phyloP scores from a whole-genome alignment of 2,113 vertebrate genomes.

The Herpetotheres cachinnans region DNA sequence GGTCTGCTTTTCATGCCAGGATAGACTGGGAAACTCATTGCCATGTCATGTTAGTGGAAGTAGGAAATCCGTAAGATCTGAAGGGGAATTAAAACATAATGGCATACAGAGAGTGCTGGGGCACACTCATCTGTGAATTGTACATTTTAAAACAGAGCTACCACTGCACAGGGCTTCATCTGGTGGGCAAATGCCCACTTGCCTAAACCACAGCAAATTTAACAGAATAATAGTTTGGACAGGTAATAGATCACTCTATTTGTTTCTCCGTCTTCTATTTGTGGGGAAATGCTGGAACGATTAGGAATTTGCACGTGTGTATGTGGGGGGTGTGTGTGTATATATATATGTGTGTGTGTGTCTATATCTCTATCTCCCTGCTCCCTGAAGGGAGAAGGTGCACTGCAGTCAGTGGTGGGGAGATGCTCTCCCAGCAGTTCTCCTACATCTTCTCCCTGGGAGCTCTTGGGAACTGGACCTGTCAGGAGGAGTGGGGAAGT shows the following conservation, averaged over 20 bases:
- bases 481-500: neutral
- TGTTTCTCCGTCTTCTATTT: neutral
- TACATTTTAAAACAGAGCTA: neutral
- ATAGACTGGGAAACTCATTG: neutral
- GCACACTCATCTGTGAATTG: fast-evolving
- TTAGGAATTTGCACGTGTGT: neutral
- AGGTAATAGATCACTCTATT: neutral
- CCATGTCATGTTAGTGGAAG: neutral
- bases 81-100: neutral
- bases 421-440: neutral
- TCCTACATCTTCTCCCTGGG: neutral
- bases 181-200: neutral
- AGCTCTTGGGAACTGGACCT: neutral
- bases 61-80: neutral
- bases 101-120: neutral
- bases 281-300: neutral
- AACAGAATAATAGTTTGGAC: neutral
- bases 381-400: neutral
- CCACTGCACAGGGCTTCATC: neutral
- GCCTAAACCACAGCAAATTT: neutral
- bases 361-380: neutral
- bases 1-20: neutral
- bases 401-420: neutral
- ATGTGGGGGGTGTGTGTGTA: too few relatives aligned
- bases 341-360: too few relatives aligned